A percentile compares a stretch with the other conserved stretches of the same genome.
phyloP scores from a whole-genome alignment of 2,113 vertebrate species.

The Heterochromis multidens region DNA sequence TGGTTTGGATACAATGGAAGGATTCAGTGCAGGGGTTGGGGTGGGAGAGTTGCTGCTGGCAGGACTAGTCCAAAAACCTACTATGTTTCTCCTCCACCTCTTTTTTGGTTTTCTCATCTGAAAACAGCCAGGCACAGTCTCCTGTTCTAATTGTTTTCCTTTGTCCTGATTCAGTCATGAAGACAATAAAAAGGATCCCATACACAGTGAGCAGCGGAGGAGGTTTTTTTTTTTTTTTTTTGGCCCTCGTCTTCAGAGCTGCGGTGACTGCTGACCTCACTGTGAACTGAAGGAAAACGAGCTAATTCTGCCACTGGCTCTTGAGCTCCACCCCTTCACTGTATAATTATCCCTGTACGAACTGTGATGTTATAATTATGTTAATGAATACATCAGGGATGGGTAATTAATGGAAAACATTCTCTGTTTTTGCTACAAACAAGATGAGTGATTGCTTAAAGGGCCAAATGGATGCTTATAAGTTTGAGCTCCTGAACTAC shows the following conservation, averaged over 20 bases:
- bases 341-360: constrained; percentile 39
- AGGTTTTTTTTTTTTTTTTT: neutral
- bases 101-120: constrained; percentile 36
- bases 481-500: neutral
- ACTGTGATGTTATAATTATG: constrained; percentile 54
- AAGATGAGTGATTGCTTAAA: neutral
- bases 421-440: constrained; percentile 26
- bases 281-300: constrained; percentile 61
- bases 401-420: constrained; percentile 45
- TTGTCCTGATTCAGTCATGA: constrained; percentile 47
- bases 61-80: constrained; percentile 14
- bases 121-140: constrained; percentile 38
- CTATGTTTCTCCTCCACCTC: constrained; percentile 49
- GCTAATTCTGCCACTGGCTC: constrained; percentile 46
- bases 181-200: constrained; percentile 46
- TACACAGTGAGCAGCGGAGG: constrained; percentile 31
- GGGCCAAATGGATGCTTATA: neutral
- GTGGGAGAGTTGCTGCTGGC: constrained; percentile 43
- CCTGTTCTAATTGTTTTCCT: constrained; percentile 58
- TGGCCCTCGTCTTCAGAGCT: constrained; percentile 36
- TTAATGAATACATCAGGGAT: constrained; percentile 47
- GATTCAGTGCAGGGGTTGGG: constrained; percentile 54
- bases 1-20: constrained; percentile 66
- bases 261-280: constrained; percentile 62
- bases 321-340: constrained; percentile 34